Evolutionary conservation across 2,888 invertebrate species (phyloP).

Genomic region (Elysia crispata): DNA sequence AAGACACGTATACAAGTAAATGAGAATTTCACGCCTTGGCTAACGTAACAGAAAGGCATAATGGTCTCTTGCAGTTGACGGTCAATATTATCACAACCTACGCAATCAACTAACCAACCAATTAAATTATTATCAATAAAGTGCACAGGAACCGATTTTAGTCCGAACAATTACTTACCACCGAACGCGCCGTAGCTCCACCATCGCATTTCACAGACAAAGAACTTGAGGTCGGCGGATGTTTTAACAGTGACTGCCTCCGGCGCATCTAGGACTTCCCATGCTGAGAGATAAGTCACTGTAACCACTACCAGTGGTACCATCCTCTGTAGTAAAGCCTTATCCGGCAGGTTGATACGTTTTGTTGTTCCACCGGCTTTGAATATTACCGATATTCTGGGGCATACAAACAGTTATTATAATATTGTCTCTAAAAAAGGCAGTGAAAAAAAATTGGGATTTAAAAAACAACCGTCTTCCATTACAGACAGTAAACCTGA

Average conservation of each 20-base stretch:
- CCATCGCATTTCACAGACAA: constrained; percentile 93
- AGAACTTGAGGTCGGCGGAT: constrained; percentile 86
- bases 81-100: no score
- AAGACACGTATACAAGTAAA: no score
- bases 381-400: constrained; percentile 50
- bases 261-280: constrained; percentile 83
- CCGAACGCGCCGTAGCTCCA: constrained; percentile 96
- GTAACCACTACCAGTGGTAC: constrained; percentile 92
- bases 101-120: no score
- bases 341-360: constrained; percentile 90
- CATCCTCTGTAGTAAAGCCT: constrained; percentile 94
- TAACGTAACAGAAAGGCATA: no score
- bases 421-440: no score
- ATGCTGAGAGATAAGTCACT: constrained; percentile 91
- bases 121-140: no score
- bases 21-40: no score
- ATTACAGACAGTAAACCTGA: no score
- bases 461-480: no score
- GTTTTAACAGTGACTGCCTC: constrained; percentile 56
- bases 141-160: no score
- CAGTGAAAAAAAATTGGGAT: no score
- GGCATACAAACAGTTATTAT: not conserved
- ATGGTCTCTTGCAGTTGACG: no score
- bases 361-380: constrained; percentile 43
- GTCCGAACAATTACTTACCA: constrained; percentile 79